A percentile compares a stretch with the other conserved stretches of the same genome.
Evolutionary conservation across 2,113 vertebrate genomes (phyloP).

Genomic region (Sinosuthora webbiana): DNA sequence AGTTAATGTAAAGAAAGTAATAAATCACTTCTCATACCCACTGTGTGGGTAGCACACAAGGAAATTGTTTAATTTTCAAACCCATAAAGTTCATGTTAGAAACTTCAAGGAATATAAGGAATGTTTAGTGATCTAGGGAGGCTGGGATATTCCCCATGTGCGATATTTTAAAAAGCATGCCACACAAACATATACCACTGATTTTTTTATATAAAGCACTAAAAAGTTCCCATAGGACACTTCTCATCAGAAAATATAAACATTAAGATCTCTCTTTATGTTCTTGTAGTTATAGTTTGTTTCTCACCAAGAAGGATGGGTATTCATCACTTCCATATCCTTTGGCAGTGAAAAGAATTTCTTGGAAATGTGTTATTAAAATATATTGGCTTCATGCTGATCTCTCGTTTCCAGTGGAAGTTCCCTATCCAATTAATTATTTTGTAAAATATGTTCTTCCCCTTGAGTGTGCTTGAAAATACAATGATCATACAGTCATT

Average conservation of each 20-base stretch:
- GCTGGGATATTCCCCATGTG: not conserved
- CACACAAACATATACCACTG: not conserved
- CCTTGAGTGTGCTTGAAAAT: not conserved
- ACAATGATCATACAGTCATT: not conserved
- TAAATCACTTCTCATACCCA: not conserved
- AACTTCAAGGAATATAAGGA: not conserved
- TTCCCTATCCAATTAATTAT: not conserved
- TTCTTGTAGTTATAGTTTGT: not conserved
- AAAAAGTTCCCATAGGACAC: not conserved
- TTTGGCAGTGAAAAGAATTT: not conserved
- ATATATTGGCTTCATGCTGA: not conserved
- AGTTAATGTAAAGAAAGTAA: not conserved
- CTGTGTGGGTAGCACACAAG: fast-evolving
- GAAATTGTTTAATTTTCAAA: not conserved
- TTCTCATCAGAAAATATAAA: not conserved
- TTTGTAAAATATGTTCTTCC: not conserved
- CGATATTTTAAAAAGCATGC: not conserved
- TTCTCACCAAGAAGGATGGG: not conserved
- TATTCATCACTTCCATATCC: not conserved
- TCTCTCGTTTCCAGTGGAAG: not conserved
- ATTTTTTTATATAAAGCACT: not conserved
- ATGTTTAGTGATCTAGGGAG: not conserved
- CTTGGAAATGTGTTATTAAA: not conserved
- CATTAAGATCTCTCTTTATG: not conserved
- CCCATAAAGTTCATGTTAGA: not conserved